phyloP scores from a whole-genome alignment of 2,888 invertebrate species.

The Rhagium mordax region DNA sequence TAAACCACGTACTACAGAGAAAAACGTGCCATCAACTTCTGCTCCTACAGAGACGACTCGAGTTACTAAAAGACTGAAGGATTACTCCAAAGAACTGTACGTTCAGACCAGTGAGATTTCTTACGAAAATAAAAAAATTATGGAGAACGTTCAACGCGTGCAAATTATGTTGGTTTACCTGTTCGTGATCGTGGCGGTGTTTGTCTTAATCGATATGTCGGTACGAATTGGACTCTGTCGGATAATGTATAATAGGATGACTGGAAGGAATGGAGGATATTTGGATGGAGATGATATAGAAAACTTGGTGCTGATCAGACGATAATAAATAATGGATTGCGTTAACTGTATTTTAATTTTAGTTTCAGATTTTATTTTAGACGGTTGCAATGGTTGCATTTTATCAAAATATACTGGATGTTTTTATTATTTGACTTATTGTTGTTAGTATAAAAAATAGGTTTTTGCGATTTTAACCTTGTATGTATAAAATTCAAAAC shows the following conservation, averaged over 20 bases:
- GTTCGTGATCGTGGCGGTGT: slow-evolving; percentile 22
- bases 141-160: slow-evolving; percentile 12
- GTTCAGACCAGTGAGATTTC: slow-evolving; percentile 37
- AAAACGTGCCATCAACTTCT: not conserved
- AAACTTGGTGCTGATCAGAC: slow-evolving; percentile 32
- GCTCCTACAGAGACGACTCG: not conserved
- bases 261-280: slow-evolving; percentile 6
- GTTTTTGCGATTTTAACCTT: no score
- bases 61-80: not conserved
- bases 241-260: not conserved
- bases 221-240: slow-evolving; percentile 18
- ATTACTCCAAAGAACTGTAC: not conserved
- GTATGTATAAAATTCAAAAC: no score
- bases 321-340: slow-evolving; percentile 5
- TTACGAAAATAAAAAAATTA: slow-evolving; percentile 10
- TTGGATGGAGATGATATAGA: slow-evolving; percentile 32
- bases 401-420: no score
- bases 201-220: not conserved
- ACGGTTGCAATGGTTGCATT: no score
- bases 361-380: not conserved
- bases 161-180: slow-evolving; percentile 27
- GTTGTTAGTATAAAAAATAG: no score
- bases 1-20: slow-evolving; percentile 9
- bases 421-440: no score
- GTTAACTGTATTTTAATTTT: not conserved